Percentiles rank a stretch among this genome's conserved stretches.
Evolutionary conservation across 2,113 vertebrate species (phyloP).

Genomic region (Alexandromys fortis): DNA sequence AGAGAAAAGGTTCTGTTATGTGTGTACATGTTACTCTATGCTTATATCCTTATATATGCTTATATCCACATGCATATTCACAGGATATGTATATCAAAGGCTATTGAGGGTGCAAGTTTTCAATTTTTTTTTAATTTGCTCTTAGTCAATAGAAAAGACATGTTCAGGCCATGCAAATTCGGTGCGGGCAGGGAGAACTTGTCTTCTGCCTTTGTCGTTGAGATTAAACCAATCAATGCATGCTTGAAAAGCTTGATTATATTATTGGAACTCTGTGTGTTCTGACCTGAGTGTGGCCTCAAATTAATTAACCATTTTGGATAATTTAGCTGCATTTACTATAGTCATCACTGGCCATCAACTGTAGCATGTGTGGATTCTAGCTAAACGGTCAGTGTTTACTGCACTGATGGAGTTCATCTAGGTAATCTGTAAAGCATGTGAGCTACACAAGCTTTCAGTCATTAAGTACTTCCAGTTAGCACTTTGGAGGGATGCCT

Average conservation of each 20-base stretch:
- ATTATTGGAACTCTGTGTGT: neutral
- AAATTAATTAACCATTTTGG: neutral
- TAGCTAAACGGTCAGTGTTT: neutral
- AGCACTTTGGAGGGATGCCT: neutral
- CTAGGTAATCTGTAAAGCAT: neutral
- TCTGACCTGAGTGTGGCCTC: neutral
- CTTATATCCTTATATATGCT: neutral
- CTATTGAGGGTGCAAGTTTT: neutral
- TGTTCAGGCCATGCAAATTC: neutral
- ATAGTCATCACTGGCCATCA: neutral
- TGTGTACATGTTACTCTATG: neutral
- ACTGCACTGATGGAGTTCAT: neutral
- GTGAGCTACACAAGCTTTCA: neutral
- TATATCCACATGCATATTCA: neutral
- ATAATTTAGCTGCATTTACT: neutral
- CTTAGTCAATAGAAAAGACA: neutral
- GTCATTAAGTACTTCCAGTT: constrained; percentile 22
- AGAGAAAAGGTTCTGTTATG: neutral
- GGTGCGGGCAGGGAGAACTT: neutral
- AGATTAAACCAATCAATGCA: neutral
- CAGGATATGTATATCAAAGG: neutral
- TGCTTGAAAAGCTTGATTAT: neutral
- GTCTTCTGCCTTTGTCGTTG: neutral
- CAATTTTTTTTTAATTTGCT: neutral
- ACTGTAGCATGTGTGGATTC: neutral